Conservation (phyloP, 2,888 invertebrate species). For the Mesoligia furuncula region DNA sequence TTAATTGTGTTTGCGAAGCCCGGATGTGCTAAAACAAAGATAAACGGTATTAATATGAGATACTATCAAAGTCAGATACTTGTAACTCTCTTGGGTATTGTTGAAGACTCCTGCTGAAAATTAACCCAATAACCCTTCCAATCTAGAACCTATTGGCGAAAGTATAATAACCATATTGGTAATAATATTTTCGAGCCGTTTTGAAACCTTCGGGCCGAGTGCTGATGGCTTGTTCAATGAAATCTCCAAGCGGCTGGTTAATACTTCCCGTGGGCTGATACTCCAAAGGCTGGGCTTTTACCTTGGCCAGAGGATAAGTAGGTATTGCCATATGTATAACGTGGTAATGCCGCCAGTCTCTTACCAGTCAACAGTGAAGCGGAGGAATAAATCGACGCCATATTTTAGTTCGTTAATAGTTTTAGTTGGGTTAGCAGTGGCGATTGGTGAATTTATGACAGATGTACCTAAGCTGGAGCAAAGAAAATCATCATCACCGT, state of each 20-base stretch:
- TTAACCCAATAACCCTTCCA: neutral
- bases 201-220: neutral
- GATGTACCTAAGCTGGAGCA: no score
- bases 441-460: no score
- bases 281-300: neutral
- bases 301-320: neutral
- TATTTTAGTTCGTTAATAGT: no score
- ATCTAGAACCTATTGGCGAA: neutral
- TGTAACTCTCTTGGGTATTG: conserved; percentile 14
- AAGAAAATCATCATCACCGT: no score
- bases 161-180: neutral
- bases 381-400: no score
- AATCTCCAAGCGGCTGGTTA: neutral
- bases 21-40: conserved; percentile 44
- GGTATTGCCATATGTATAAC: neutral
- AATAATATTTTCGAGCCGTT: neutral
- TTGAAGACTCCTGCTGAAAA: conserved; percentile 10
- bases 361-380: no score
- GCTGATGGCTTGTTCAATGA: neutral
- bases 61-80: conserved; percentile 27
- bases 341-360: neutral
- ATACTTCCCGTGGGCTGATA: neutral
- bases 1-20: conserved; percentile 43
- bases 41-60: conserved; percentile 43
- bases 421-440: no score